These are phyloP conservation scores for Sinodicranocentrus sp. DNA, from an alignment of 2,888 invertebrate species.

Conservation along the genomic window DNA sequence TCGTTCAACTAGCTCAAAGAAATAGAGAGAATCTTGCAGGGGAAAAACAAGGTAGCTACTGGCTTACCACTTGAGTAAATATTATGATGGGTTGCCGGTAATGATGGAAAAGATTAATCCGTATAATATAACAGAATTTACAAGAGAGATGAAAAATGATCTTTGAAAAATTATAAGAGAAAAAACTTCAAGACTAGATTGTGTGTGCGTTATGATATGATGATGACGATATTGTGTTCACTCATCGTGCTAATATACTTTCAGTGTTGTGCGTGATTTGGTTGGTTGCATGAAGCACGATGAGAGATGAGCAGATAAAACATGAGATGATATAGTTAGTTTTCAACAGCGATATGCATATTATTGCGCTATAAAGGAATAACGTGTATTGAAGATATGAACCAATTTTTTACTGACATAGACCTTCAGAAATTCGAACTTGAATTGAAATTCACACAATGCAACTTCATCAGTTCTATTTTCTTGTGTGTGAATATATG, in stretches of 20 bases:
- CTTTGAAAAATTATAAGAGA: too few relatives aligned
- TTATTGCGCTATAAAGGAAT: neutral
- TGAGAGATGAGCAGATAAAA: neutral
- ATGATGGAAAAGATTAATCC: too few relatives aligned
- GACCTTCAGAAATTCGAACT: slow-evolving; percentile 30
- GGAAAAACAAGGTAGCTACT: too few relatives aligned
- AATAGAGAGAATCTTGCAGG: too few relatives aligned
- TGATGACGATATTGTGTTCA: neutral
- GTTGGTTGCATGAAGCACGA: slow-evolving; percentile 33
- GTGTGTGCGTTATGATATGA: neutral
- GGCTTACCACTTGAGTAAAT: too few relatives aligned
- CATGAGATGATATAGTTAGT: neutral
- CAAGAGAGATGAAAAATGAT: too few relatives aligned
- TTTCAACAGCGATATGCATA: neutral
- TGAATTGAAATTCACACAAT: slow-evolving; percentile 2
- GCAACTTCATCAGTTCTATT: neutral
- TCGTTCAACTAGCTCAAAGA: neutral
- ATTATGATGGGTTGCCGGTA: too few relatives aligned
- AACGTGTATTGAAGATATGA: neutral
- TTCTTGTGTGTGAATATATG: slow-evolving; percentile 17
- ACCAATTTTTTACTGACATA: slow-evolving; percentile 35
- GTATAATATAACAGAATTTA: too few relatives aligned
- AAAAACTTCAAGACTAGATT: too few relatives aligned
- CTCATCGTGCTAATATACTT: neutral
- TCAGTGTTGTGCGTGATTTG: slow-evolving; percentile 32